Base-by-base conservation (phyloP, 2,113 vertebrate species). In the Speoplatyrhinus poulsoni region DNA sequence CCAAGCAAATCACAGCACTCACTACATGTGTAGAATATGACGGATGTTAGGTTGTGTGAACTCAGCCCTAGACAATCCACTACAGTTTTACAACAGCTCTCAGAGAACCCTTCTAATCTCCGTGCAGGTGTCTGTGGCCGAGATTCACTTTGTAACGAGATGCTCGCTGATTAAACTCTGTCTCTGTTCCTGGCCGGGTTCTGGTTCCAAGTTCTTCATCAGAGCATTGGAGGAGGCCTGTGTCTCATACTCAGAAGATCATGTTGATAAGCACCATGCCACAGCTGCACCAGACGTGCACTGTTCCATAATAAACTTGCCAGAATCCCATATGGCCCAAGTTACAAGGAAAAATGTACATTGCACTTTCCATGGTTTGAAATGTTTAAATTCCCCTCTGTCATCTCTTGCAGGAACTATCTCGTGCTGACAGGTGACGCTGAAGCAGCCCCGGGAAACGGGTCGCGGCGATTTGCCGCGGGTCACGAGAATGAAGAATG, bases 321-420 rank as follows among this genome's bases (percentile, higher is more conserved):
- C 71, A 71, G 26, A 66, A 77, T 64, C 76, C 76, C 72, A 74
- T 72, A 72, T 70, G 76, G 62, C 71, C 65, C 32, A 59, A 68
- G 70, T 77, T 76, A 68, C 9, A 48, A 73, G 72, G 58, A 82
- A 67, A 86, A 86, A 75, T 67, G 16, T 79, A 69, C 64, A 65
- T 75, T 78, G 65, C 66, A 60, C 69, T 80, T 82, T 83, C 85
- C 71, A 54, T 32, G 63, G 66, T 72, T 80, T 81, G 80, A 88
- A 85, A 86, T 88, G 82, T 91, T 88, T 89, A 88, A 85, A 90
- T 90, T 90, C 83, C 72, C 76, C 62, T 57, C 66, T 83, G 76
- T 85, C 84, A 65, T 84, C 72, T 82, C 61, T 54, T 65, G 33
- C 62, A 48, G 57, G 58, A 76, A 76, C 80, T 78, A 71, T 82